These are phyloP conservation scores for Falcunculus frontatus DNA, from an alignment of 2,113 vertebrate species.

Conservation along the genomic window DNA sequence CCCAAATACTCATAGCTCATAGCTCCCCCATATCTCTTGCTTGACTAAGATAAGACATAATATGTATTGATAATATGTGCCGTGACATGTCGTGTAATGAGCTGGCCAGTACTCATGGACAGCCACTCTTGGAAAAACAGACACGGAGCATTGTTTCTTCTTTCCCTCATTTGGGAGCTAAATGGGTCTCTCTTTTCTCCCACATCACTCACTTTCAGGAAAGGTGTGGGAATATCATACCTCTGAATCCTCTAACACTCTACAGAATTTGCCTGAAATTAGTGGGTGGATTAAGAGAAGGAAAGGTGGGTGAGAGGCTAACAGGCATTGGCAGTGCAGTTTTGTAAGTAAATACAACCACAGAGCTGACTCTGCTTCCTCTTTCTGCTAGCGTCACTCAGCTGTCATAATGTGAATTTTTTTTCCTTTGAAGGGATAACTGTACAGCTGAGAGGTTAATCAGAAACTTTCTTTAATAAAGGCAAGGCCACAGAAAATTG, in stretches of 20 bases:
- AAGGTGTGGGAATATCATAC: not conserved
- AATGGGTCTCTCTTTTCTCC: not conserved
- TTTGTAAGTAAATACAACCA: not conserved
- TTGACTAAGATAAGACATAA: not conserved
- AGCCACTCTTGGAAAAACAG: not conserved
- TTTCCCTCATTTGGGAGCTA: not conserved
- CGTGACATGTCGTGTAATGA: accelerated
- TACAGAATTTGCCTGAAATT: not conserved
- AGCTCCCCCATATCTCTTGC: not conserved
- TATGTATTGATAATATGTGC: not conserved
- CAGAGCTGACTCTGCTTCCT: not conserved
- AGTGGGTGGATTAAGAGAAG: not conserved
- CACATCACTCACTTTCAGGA: not conserved
- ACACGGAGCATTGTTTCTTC: not conserved
- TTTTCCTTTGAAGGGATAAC: not conserved
- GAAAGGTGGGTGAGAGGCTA: not conserved
- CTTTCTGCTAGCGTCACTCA: not conserved
- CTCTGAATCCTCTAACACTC: not conserved
- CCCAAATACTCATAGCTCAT: not conserved
- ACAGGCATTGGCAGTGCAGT: not conserved
- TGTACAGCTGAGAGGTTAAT: not conserved
- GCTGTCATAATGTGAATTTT: not conserved
- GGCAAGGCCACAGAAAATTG: slow-evolving; percentile 30
- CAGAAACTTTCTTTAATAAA: slow-evolving; percentile 24
- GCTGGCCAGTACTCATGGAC: not conserved